A percentile compares a stretch with the other conserved stretches of the same genome.
These are phyloP conservation scores for Garra rufa DNA, from an alignment of 2,113 vertebrate species.

Conservation along the genomic window DNA sequence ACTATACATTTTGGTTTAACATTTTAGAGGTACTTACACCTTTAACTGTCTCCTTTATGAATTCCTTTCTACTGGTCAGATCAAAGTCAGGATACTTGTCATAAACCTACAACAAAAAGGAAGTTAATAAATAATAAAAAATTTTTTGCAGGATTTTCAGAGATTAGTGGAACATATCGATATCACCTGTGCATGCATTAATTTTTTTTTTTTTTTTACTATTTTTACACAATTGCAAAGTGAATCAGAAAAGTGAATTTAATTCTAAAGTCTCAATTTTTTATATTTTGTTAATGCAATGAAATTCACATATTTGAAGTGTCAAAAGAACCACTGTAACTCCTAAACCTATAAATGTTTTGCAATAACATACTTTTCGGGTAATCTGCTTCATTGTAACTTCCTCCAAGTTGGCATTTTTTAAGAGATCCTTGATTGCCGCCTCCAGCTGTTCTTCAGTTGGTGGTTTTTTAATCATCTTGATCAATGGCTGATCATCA, in stretches of 20 bases:
- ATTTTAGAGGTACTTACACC: slow-evolving; percentile 78
- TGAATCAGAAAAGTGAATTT: no score
- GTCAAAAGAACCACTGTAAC: background rate
- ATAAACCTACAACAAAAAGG: slow-evolving; percentile 80
- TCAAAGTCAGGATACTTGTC: slow-evolving; percentile 90
- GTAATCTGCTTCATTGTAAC: slow-evolving; percentile 98
- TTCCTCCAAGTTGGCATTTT: slow-evolving; percentile 89
- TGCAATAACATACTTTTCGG: slow-evolving; percentile 80
- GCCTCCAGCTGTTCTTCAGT: slow-evolving; percentile 88
- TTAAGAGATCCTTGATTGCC: slow-evolving; percentile 86
- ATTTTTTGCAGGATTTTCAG: background rate
- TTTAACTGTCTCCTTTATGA: slow-evolving; percentile 93
- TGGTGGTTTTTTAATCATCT: slow-evolving; percentile 88
- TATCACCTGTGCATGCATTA: no score
- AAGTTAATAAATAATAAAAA: background rate
- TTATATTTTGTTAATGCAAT: background rate
- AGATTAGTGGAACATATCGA: no score
- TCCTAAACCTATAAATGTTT: background rate
- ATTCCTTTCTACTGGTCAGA: slow-evolving; percentile 88
- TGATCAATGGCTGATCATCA: slow-evolving; percentile 92
- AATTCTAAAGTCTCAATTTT: no score
- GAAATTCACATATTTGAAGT: background rate
- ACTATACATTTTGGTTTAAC: background rate
- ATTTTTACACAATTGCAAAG: no score
- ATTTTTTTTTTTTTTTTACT: no score